Conservation (phyloP, 2,113 vertebrate genomes). For the Picathartes gymnocephalus region DNA sequence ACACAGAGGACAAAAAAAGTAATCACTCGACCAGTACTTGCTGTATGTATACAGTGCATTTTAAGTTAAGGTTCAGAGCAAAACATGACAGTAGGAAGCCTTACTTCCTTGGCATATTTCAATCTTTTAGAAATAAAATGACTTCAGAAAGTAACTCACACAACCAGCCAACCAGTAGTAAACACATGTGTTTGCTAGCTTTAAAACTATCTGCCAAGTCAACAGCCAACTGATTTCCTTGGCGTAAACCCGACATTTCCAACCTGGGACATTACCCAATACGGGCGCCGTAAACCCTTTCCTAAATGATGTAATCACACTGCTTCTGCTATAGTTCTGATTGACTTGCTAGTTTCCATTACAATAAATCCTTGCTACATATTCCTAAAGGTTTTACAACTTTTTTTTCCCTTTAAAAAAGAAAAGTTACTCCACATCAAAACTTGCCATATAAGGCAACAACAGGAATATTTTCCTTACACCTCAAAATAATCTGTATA, state of each 20-base stretch:
- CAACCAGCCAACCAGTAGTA: background rate
- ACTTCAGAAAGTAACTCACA: background rate
- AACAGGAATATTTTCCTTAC: background rate
- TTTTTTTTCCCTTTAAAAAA: background rate
- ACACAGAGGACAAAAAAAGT: background rate
- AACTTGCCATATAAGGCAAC: background rate
- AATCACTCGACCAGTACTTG: background rate
- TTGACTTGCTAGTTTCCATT: slow-evolving; percentile 54
- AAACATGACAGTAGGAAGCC: background rate
- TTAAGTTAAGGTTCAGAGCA: background rate
- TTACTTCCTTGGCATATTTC: background rate
- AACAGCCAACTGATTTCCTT: slow-evolving; percentile 52
- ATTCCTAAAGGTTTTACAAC: slow-evolving; percentile 20
- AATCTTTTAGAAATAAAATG: background rate
- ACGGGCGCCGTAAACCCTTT: background rate
- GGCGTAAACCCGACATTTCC: background rate
- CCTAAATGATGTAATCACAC: slow-evolving; percentile 32
- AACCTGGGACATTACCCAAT: slow-evolving; percentile 23
- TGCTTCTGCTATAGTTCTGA: slow-evolving; percentile 25
- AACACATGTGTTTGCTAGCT: background rate
- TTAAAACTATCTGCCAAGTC: slow-evolving; percentile 20
- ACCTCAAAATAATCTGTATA: background rate
- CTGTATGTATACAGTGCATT: background rate
- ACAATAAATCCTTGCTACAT: slow-evolving; percentile 12
- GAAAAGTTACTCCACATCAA: background rate